phyloP scores from a whole-genome alignment of 2,113 vertebrate species.

The Anoura caudifer region DNA sequence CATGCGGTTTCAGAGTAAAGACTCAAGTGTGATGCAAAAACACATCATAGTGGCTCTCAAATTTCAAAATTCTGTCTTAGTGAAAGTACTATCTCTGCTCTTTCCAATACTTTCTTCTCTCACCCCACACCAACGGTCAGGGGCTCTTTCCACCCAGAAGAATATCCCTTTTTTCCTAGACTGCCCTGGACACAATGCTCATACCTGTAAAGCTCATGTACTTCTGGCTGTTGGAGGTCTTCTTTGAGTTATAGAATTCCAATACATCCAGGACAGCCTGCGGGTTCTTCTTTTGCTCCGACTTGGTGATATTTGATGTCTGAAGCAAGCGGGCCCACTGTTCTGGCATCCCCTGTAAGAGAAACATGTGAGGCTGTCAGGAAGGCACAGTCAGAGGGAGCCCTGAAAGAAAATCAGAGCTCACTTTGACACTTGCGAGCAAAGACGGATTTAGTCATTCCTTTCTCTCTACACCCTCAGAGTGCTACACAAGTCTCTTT shows the following conservation, averaged over 20 bases:
- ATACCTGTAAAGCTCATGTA: conserved; percentile 98
- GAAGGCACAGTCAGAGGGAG: background rate
- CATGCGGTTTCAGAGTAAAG: background rate
- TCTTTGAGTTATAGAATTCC: conserved; percentile 98
- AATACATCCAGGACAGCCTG: conserved; percentile 95
- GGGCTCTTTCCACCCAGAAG: background rate
- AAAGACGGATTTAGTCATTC: background rate
- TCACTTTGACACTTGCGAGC: background rate
- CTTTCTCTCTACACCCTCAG: background rate
- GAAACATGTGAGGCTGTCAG: conserved; percentile 16
- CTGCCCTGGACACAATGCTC: background rate
- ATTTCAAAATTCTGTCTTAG: background rate
- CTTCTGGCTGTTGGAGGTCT: conserved; percentile 95
- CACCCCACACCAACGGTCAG: background rate
- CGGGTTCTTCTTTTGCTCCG: conserved; percentile 98
- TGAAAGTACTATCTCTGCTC: background rate
- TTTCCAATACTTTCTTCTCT: background rate
- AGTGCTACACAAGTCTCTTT: background rate
- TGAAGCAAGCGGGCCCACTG: conserved; percentile 96
- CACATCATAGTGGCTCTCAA: background rate
- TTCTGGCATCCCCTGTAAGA: conserved; percentile 93
- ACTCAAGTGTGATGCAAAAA: conserved; percentile 13
- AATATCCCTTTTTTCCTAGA: background rate
- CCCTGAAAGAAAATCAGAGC: background rate
- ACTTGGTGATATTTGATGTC: conserved; percentile 97